Percentiles rank a stretch among this genome's conserved stretches.
These are phyloP conservation scores for Mirounga angustirostris DNA, from an alignment of 2,113 vertebrate genomes.

Conservation along the genomic window DNA sequence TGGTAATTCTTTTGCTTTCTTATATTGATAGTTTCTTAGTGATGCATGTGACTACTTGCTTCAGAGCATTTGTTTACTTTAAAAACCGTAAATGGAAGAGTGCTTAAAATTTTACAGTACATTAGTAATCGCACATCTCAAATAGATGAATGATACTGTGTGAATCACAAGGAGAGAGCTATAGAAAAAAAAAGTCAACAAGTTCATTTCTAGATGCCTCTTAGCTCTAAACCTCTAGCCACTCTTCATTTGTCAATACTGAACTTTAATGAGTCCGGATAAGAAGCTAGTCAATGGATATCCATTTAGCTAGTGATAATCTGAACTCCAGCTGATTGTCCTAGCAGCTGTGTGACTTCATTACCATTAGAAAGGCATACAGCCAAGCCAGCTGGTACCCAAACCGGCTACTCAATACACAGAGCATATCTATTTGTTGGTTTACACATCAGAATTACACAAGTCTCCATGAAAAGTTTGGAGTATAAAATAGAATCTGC, in stretches of 20 bases:
- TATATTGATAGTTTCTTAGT: neutral
- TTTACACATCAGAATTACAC: constrained; percentile 86
- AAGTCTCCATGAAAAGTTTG: constrained; percentile 79
- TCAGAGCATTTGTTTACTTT: constrained; percentile 36
- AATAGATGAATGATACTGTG: constrained; percentile 56
- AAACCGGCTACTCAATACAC: constrained; percentile 86
- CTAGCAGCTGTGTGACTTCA: constrained; percentile 92
- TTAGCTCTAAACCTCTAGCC: constrained; percentile 84
- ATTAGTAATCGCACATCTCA: constrained; percentile 56
- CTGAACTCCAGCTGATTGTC: constrained; percentile 92
- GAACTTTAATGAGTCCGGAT: constrained; percentile 89
- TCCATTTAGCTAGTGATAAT: constrained; percentile 88
- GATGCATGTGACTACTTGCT: constrained; percentile 3
- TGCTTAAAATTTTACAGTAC: constrained; percentile 33
- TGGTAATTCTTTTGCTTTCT: neutral
- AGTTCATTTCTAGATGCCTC: constrained; percentile 86
- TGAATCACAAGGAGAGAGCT: constrained; percentile 80
- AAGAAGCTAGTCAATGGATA: constrained; percentile 89
- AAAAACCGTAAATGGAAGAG: neutral
- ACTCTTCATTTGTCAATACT: constrained; percentile 83
- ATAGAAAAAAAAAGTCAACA: constrained; percentile 64
- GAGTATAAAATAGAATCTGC: constrained; percentile 81
- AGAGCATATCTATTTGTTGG: constrained; percentile 84
- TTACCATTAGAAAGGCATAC: constrained; percentile 91
- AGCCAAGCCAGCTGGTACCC: constrained; percentile 91